phyloP scores from a whole-genome alignment of 2,797 vertebrate species.

The Anguilla marmorata region DNA sequence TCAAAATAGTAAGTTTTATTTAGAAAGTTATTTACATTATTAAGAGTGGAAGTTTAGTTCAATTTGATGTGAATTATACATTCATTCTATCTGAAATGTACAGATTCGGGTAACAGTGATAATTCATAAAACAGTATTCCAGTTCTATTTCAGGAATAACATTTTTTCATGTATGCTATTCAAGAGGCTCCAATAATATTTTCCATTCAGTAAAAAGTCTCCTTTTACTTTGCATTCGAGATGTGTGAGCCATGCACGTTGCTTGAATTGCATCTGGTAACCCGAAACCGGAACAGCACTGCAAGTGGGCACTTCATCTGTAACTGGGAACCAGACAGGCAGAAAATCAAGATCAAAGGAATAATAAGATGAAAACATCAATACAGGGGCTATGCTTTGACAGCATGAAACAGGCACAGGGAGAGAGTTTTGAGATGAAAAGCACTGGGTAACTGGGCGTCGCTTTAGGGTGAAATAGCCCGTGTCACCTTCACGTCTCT shows the following conservation, averaged over 20 bases:
- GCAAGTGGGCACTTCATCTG: slow-evolving; percentile 14
- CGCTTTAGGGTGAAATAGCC: not conserved
- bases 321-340: slow-evolving; percentile 20
- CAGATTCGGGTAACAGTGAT: not conserved
- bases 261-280: slow-evolving; percentile 2
- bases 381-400: not conserved
- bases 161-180: not conserved
- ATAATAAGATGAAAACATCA: slow-evolving; percentile 16
- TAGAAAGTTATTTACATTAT: not conserved
- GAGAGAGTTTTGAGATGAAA: not conserved
- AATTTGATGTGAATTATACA: not conserved
- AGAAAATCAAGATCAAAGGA: slow-evolving; percentile 20
- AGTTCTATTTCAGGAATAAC: not conserved
- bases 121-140: not conserved
- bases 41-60: not conserved
- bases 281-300: not conserved
- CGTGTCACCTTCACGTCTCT: not conserved
- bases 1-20: not conserved
- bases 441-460: not conserved
- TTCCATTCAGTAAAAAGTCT: not conserved
- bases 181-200: not conserved
- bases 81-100: not conserved
- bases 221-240: not conserved
- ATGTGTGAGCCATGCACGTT: not conserved
- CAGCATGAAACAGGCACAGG: slow-evolving; percentile 3